Evolutionary conservation across 2,113 vertebrate genomes (phyloP).

Genomic region (Montifringilla adamsi): DNA sequence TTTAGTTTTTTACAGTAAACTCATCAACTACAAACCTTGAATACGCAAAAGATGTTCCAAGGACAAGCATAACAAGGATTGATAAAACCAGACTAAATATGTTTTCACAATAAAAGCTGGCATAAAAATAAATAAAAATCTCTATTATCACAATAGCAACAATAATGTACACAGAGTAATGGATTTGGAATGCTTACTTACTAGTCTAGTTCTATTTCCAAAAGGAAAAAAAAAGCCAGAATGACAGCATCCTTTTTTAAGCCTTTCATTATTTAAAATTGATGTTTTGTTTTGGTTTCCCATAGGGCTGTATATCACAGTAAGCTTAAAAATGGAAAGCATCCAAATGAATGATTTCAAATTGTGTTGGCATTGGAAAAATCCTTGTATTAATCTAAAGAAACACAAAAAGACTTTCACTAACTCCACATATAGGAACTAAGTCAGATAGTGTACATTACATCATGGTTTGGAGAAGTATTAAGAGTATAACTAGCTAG

Average conservation of each 20-base stretch:
- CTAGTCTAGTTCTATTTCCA: conserved; percentile 75
- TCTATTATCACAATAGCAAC: conserved; percentile 82
- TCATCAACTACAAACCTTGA: conserved; percentile 92
- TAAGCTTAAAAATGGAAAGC: conserved; percentile 69
- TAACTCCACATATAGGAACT: conserved; percentile 76
- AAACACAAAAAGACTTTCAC: conserved; percentile 78
- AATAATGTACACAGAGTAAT: conserved; percentile 79
- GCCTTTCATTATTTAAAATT: conserved; percentile 62
- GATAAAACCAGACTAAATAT: conserved; percentile 77
- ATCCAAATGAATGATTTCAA: conserved; percentile 59
- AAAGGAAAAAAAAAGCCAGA: conserved; percentile 68
- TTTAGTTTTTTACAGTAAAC: conserved; percentile 84
- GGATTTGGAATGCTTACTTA: conserved; percentile 72
- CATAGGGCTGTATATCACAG: conserved; percentile 68
- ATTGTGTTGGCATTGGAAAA: conserved; percentile 69
- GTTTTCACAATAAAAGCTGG: conserved; percentile 80
- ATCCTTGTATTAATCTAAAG: conserved; percentile 74
- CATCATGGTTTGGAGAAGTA: conserved; percentile 74
- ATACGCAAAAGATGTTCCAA: conserved; percentile 87
- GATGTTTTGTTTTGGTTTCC: conserved; percentile 71
- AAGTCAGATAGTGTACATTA: conserved; percentile 74
- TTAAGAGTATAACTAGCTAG: conserved; percentile 76
- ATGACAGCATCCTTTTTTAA: conserved; percentile 70
- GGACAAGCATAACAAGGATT: conserved; percentile 84
- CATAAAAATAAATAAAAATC: conserved; percentile 86